A percentile compares a stretch with the other conserved stretches of the same genome.
Evolutionary conservation across 2,888 invertebrate species (phyloP).

Genomic region (Pammene aurita): DNA sequence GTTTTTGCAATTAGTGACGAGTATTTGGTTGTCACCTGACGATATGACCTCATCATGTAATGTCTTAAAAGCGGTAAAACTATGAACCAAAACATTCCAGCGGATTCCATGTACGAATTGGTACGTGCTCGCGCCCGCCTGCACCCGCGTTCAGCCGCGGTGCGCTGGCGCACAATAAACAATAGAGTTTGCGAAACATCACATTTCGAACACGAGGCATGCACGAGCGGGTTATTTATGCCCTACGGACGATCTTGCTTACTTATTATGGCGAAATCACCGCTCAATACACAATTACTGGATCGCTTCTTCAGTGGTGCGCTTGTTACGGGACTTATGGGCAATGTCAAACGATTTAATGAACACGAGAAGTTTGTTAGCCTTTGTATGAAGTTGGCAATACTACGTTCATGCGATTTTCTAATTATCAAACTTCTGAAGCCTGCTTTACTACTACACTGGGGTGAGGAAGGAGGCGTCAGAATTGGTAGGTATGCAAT

Average conservation of each 20-base stretch:
- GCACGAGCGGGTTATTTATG: conserved; percentile 65
- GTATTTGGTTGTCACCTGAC: no score
- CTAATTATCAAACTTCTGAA: neutral
- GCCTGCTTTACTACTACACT: neutral
- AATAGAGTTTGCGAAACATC: conserved; percentile 64
- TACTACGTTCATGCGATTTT: neutral
- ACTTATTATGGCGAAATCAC: conserved; percentile 39
- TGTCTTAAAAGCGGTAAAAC: no score
- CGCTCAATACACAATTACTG: conserved; percentile 31
- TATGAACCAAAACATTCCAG: no score
- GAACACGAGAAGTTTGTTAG: neutral
- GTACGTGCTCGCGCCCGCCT: conserved; percentile 22
- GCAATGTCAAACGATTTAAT: conserved; percentile 20
- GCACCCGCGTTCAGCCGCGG: conserved; percentile 40
- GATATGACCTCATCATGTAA: no score
- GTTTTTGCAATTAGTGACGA: no score
- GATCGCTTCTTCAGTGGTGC: conserved; percentile 15
- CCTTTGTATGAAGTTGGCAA: neutral
- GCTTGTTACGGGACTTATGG: conserved; percentile 30
- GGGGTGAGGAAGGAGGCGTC: no score
- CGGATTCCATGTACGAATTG: conserved; percentile 8
- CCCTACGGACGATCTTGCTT: conserved; percentile 56
- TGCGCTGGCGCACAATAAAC: conserved; percentile 61
- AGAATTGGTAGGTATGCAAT: no score
- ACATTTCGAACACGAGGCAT: conserved; percentile 52